phyloP scores from a whole-genome alignment of 1,140 invertebrate species.

The Diachasma alloeum region DNA sequence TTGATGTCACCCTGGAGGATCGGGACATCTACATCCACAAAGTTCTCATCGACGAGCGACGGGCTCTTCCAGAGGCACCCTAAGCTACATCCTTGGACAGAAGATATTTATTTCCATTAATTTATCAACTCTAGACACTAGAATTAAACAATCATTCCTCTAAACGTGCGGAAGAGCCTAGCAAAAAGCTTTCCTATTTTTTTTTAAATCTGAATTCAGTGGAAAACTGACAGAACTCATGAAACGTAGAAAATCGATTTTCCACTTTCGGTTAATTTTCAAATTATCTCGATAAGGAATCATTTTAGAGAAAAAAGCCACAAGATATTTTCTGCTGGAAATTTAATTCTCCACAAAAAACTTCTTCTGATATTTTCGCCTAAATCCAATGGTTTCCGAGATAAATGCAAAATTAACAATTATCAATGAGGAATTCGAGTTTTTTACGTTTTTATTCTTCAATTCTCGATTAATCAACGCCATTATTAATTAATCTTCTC shows the following conservation, averaged over 20 bases:
- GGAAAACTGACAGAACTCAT: too few relatives aligned
- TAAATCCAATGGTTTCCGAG: not conserved
- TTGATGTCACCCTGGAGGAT: constrained; percentile 63
- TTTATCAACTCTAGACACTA: not conserved
- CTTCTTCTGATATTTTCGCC: not conserved
- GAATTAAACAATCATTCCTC: not conserved
- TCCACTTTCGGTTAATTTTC: not conserved
- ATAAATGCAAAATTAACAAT: not conserved
- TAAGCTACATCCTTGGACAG: not conserved
- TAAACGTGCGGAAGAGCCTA: not conserved
- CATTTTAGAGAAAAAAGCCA: not conserved
- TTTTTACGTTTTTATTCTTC: too few relatives aligned
- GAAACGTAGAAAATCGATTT: not conserved
- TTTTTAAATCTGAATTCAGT: not conserved
- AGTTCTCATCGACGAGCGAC: not conserved
- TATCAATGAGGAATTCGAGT: not conserved
- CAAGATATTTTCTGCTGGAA: not conserved
- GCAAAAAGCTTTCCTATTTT: not conserved
- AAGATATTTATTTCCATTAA: not conserved
- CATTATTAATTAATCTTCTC: too few relatives aligned
- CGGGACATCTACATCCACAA: constrained; percentile 65
- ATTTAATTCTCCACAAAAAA: not conserved
- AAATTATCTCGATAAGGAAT: not conserved
- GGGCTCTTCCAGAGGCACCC: not conserved
- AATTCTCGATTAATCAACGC: too few relatives aligned